phyloP scores from a whole-genome alignment of 2,888 invertebrate species.

The Mayetiola destructor region DNA sequence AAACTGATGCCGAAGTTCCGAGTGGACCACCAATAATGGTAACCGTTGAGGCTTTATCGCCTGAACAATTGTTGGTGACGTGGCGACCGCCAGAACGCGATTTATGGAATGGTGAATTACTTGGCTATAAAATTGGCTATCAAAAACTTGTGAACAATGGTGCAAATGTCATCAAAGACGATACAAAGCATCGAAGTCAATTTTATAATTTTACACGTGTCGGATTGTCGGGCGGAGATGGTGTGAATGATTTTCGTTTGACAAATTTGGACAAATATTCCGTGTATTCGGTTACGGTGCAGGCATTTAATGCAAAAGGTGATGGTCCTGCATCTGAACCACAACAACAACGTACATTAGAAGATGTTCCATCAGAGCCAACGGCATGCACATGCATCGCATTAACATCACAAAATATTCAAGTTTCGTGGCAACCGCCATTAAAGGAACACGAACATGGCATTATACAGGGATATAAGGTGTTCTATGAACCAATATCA shows the following conservation, averaged over 20 bases:
- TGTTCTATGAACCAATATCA: slow-evolving; percentile 45
- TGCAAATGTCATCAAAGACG: background rate
- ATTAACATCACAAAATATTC: slow-evolving; percentile 53
- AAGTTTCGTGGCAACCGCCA: slow-evolving; percentile 55
- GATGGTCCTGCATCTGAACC: slow-evolving; percentile 60
- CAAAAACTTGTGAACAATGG: slow-evolving; percentile 36
- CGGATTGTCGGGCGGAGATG: slow-evolving; percentile 32
- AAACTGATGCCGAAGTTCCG: slow-evolving; percentile 47
- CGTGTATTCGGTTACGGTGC: slow-evolving; percentile 60
- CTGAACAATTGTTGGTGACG: slow-evolving; percentile 55
- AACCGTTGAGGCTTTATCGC: slow-evolving; percentile 49
- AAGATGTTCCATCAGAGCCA: slow-evolving; percentile 50
- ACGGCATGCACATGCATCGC: slow-evolving; percentile 54
- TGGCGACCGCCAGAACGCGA: slow-evolving; percentile 63
- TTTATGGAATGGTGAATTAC: slow-evolving; percentile 58
- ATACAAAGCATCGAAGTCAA: background rate
- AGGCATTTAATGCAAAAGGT: slow-evolving; percentile 68
- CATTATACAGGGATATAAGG: slow-evolving; percentile 60
- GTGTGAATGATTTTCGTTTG: slow-evolving; percentile 39
- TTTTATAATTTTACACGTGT: slow-evolving; percentile 31
- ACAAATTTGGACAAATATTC: slow-evolving; percentile 60
- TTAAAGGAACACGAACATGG: slow-evolving; percentile 49
- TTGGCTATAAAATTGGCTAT: slow-evolving; percentile 52
- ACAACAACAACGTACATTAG: slow-evolving; percentile 34
- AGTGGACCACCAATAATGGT: slow-evolving; percentile 55